Base-by-base conservation (phyloP, 2,113 vertebrate genomes). In the Gallinago media region DNA sequence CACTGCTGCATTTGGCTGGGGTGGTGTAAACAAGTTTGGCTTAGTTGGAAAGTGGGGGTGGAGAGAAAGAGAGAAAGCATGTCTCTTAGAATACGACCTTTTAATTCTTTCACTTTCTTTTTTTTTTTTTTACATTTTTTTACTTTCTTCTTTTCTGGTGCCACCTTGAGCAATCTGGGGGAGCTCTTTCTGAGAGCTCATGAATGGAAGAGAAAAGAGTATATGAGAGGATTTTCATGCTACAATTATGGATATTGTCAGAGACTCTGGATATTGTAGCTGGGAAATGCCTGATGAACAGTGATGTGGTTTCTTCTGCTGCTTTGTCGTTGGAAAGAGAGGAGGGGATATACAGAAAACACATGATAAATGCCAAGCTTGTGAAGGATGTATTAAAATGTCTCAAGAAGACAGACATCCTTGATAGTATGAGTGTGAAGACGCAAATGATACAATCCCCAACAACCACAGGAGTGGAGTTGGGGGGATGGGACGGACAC, bases 401-500 rank as follows among this genome's bases (percentile, higher is more conserved):
- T 44, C 73, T 75, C 49, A 54, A 22, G n/a, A n/a, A 70, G n/a
- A 54, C 38, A 76, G 34, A 29, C 3, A 13, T 32, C 10, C 68
- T 42, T 58, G 85, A 42, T 23, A 47, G 34, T 19, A 8, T 20
- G 11, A 67, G 2, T 27, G 31, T 61, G 58, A 65, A 21, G 29
- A 59, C 68, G 16, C 26, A 56, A 78, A 25, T 40, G 6, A 22
- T 47, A 32, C 2, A 56, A 89, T 19, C 27, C 27, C 36, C 65
- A 88, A 38, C 11, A 42, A 19, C 11, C 32, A 50, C 5, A 19
- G 32, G 19, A 75, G 36, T 63, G 23, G 68, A 71, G 47, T 21
- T 10, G 12, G 18, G 13, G 34, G 16, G 25, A 27, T 1, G 2
- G 34, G 18, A 50, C 1, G 13, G 38, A 26, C 15, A 19, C 25